phyloP scores from a whole-genome alignment of 2,797 vertebrate species.

The Phylloscopus collybita region DNA sequence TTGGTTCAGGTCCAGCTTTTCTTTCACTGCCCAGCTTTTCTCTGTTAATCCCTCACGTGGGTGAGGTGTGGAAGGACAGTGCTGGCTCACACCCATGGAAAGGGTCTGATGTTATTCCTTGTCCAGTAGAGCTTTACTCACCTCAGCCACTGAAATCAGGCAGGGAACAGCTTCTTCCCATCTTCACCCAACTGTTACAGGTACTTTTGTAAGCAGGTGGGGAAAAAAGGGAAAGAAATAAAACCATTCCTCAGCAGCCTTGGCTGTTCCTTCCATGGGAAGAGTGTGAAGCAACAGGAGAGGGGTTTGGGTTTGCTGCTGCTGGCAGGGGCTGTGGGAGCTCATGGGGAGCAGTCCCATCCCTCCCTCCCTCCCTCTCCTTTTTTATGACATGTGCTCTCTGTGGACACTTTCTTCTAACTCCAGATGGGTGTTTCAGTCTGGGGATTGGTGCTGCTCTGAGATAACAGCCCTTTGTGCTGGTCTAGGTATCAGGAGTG shows the following conservation, averaged over 20 bases:
- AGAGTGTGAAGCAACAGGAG: neutral
- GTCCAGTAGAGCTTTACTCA: neutral
- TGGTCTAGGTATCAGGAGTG: neutral
- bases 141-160: neutral
- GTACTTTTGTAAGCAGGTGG: neutral
- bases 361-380: neutral
- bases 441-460: slow-evolving; percentile 29
- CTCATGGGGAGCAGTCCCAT: neutral
- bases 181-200: neutral
- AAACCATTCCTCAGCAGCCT: neutral
- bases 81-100: neutral
- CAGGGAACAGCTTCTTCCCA: neutral
- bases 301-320: neutral
- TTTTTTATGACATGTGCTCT: neutral
- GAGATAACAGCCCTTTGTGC: slow-evolving; percentile 54
- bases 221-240: neutral
- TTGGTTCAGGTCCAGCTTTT: neutral
- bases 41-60: neutral
- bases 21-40: neutral
- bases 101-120: neutral
- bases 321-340: neutral
- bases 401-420: slow-evolving; percentile 18
- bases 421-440: slow-evolving; percentile 57
- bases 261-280: neutral
- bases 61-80: neutral